These are phyloP conservation scores for Heteromyza rotundicornis DNA, from an alignment of 2,888 invertebrate species.

Conservation along the genomic window DNA sequence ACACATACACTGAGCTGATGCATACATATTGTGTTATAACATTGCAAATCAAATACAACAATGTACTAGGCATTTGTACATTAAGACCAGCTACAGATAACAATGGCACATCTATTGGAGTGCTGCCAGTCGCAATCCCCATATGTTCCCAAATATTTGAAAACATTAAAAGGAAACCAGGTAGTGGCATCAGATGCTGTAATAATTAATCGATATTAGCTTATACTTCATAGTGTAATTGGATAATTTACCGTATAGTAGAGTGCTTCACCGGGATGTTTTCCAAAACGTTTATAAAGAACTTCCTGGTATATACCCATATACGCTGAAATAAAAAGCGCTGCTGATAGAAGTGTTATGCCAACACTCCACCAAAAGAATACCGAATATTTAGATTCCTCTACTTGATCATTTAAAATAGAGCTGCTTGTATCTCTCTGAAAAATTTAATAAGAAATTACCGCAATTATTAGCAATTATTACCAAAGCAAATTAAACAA, in stretches of 20 bases:
- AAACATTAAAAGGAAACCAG: constrained; percentile 83
- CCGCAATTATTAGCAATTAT: too few species aligned
- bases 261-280: constrained; percentile 87
- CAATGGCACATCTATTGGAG: constrained; percentile 55
- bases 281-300: constrained; percentile 82
- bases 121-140: constrained; percentile 73
- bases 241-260: constrained; percentile 74
- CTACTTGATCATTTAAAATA: constrained; percentile 59
- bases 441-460: constrained; percentile 17
- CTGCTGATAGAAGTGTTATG: constrained; percentile 82
- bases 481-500: too few species aligned
- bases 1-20: constrained; percentile 91
- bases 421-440: constrained; percentile 68
- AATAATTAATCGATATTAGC: constrained; percentile 48
- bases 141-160: constrained; percentile 80
- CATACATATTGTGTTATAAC: constrained; percentile 91
- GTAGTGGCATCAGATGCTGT: constrained; percentile 87
- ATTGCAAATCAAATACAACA: constrained; percentile 80
- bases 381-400: constrained; percentile 45
- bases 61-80: constrained; percentile 72
- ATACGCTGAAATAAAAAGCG: constrained; percentile 89
- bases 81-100: constrained; percentile 68
- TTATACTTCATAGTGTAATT: background rate
- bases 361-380: constrained; percentile 74
- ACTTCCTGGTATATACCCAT: constrained; percentile 96